Evolutionary conservation across 2,888 invertebrate genomes (phyloP).

Genomic region (Sarcophaga caerulescens): DNA sequence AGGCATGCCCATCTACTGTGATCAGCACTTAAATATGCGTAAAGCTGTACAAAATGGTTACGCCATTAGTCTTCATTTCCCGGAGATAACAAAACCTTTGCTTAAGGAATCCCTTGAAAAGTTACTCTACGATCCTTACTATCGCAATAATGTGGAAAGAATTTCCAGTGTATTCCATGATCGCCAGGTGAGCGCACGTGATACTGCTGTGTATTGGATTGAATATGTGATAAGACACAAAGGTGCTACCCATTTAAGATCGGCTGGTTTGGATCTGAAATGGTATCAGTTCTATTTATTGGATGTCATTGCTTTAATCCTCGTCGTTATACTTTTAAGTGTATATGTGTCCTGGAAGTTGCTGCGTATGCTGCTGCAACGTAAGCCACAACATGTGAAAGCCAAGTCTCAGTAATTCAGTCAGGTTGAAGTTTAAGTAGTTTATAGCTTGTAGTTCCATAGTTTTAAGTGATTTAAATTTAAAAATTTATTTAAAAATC

Average conservation of each 20-base stretch:
- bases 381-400: slow-evolving; percentile 7
- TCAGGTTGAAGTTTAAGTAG: neutral
- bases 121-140: slow-evolving; percentile 79
- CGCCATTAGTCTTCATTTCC: slow-evolving; percentile 78
- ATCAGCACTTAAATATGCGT: slow-evolving; percentile 80
- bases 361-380: slow-evolving; percentile 6
- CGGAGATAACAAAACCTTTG: slow-evolving; percentile 75
- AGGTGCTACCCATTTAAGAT: slow-evolving; percentile 79
- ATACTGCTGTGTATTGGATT: slow-evolving; percentile 81
- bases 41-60: slow-evolving; percentile 78
- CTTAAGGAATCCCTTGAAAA: slow-evolving; percentile 76
- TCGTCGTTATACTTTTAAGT: neutral
- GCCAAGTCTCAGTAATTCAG: slow-evolving; percentile 23
- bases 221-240: slow-evolving; percentile 81
- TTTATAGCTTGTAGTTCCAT: neutral
- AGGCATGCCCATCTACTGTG: slow-evolving; percentile 81
- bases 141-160: slow-evolving; percentile 76
- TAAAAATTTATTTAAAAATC: no score
- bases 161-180: slow-evolving; percentile 79
- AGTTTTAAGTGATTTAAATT: neutral
- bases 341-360: neutral
- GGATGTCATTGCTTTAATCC: slow-evolving; percentile 76
- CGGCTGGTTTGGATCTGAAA: slow-evolving; percentile 77
- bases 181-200: slow-evolving; percentile 77
- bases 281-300: slow-evolving; percentile 80